These are phyloP conservation scores for Melipona beecheii DNA, from an alignment of 2,888 invertebrate species.

Conservation along the genomic window DNA sequence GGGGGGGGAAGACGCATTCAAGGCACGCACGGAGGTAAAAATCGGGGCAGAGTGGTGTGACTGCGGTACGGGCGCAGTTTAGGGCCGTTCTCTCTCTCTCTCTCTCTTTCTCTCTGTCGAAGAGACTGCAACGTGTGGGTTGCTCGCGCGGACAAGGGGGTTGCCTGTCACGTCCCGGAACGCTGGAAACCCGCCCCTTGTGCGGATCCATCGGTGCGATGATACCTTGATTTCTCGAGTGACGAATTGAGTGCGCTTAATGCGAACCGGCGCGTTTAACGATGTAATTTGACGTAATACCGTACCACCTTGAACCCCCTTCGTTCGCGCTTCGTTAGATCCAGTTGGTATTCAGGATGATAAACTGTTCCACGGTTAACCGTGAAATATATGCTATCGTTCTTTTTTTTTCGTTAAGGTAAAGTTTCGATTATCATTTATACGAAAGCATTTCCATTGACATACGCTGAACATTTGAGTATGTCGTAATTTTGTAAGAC, in stretches of 20 bases:
- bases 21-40: slow-evolving; percentile 62
- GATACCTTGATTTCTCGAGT: slow-evolving; percentile 79
- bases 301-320: slow-evolving; percentile 28
- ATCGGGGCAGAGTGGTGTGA: slow-evolving; percentile 72
- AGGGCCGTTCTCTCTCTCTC: slow-evolving; percentile 38
- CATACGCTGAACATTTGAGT: too few relatives aligned
- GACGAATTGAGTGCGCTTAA: slow-evolving; percentile 71
- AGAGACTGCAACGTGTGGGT: slow-evolving; percentile 55
- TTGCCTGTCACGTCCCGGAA: slow-evolving; percentile 45
- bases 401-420: too few relatives aligned
- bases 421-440: too few relatives aligned
- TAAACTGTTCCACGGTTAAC: not conserved
- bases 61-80: slow-evolving; percentile 71
- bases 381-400: not conserved
- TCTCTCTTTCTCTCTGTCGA: too few relatives aligned
- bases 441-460: too few relatives aligned
- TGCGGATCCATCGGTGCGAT: slow-evolving; percentile 81
- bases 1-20: slow-evolving; percentile 53
- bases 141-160: slow-evolving; percentile 41
- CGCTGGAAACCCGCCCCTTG: slow-evolving; percentile 79
- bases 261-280: slow-evolving; percentile 46
- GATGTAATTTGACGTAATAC: slow-evolving; percentile 50
- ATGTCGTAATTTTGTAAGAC: too few relatives aligned
- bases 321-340: not conserved
- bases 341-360: not conserved